Conservation (phyloP, 2,113 vertebrate genomes). For the Halcyon senegalensis region DNA sequence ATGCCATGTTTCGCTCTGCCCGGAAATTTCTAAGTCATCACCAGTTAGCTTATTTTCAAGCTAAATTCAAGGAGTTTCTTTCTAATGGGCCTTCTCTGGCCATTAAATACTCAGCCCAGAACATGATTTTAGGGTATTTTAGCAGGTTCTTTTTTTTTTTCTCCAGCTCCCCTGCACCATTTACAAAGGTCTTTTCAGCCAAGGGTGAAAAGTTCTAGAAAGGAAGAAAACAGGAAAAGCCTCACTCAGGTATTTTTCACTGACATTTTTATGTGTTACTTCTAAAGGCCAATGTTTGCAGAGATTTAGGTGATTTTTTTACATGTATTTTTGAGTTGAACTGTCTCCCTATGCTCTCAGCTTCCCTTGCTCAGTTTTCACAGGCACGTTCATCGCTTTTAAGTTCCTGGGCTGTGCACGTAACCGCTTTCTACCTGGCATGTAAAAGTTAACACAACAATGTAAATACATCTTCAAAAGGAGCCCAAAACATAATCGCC, state of each 20-base stretch:
- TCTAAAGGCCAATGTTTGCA: background rate
- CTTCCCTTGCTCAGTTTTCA: background rate
- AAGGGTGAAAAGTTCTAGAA: background rate
- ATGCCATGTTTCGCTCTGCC: conserved; percentile 25
- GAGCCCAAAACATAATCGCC: background rate
- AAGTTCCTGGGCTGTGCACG: background rate
- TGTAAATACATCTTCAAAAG: conserved; percentile 33
- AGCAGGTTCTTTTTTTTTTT: background rate
- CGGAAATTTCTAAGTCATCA: background rate
- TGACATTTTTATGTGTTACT: background rate
- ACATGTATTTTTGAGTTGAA: background rate
- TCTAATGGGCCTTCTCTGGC: background rate
- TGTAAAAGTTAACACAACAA: background rate
- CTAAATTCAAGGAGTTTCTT: background rate
- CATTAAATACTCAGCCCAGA: background rate
- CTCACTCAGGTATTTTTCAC: background rate
- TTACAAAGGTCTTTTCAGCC: conserved; percentile 18
- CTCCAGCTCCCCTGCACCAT: background rate
- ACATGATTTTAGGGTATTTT: background rate
- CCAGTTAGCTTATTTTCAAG: background rate
- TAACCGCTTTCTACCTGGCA: background rate
- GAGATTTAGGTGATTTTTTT: background rate
- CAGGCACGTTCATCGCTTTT: background rate
- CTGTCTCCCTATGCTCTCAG: background rate
- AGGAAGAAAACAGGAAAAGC: background rate